Evolutionary conservation across 2,113 vertebrate genomes (phyloP).

Genomic region (Struthidea cinerea): DNA sequence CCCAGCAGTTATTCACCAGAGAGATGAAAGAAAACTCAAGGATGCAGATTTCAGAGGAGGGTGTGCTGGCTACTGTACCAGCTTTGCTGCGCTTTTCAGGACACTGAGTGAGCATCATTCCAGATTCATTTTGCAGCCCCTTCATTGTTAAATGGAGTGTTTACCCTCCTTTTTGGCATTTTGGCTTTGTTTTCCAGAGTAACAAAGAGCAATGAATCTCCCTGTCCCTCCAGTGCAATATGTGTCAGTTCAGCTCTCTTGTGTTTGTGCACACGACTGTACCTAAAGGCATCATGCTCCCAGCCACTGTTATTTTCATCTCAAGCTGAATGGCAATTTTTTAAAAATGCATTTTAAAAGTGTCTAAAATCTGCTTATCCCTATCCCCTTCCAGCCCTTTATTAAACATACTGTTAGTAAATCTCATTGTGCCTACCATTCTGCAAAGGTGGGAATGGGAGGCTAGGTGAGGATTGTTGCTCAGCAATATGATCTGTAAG

Average conservation of each 20-base stretch:
- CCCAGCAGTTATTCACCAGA: background rate
- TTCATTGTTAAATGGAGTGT: background rate
- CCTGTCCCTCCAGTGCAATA: background rate
- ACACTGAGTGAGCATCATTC: background rate
- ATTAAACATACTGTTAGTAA: conserved; percentile 41
- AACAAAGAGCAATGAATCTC: background rate
- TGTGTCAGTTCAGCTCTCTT: background rate
- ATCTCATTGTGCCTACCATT: conserved; percentile 10
- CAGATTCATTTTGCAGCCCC: background rate
- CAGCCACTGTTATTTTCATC: background rate
- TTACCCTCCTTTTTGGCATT: background rate
- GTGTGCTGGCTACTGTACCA: background rate
- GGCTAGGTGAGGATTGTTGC: background rate
- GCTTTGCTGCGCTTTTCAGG: background rate
- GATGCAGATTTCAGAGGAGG: background rate
- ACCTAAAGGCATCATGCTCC: background rate
- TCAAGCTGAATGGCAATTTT: background rate
- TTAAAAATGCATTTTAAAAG: background rate
- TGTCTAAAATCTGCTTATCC: background rate
- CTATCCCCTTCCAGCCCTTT: conserved; percentile 9
- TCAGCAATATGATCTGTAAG: background rate
- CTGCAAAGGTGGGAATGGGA: background rate
- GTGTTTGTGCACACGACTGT: background rate
- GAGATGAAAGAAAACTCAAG: background rate
- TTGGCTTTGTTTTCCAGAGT: background rate